Base-by-base conservation (phyloP, 2,797 vertebrate species). In the Euphonia xanthogaster region DNA sequence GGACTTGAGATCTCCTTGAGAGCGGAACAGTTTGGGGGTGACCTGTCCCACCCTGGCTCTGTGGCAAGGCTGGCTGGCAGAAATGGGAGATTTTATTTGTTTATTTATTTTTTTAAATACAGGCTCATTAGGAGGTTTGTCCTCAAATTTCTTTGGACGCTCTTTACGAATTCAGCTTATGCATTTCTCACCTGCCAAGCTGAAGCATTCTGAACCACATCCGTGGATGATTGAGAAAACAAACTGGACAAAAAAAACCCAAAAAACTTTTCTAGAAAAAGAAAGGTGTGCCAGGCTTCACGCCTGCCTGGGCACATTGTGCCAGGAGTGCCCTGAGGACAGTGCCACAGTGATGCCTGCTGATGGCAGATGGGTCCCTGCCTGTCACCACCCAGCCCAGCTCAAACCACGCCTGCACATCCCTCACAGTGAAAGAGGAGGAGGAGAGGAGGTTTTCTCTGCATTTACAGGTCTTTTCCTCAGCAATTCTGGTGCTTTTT, bases 351-450 rank as follows among this genome's bases (percentile, higher is more conserved):
- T 57, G 94, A 79, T n/a, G 12, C 77, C 93, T 86, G 92, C 44
- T 22, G 93, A 88, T 31, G 19, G 66, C 33, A 70, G 31, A 35
- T 6, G 72, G 63, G 31, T n/a, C 50, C 39, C 10, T 21, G 37
- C 4, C 66, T 31, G 47, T 48, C 72, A 62, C 48, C n/a, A 8
- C 65, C 48, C 51, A 33, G 84, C 37, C 5, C 1, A 1, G 14
- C 30, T 1, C 1, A 1, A 23, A 3, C 28, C 0, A 3, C 2
- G 0, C 23, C 63, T 77, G 74, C 1, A 7, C 16, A 16, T 5
- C 54, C 25, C 66, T 35, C 76, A 14, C 3, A 8, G 37, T 28
- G 28, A 58, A 9, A 20, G 25, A 27, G 42, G 28, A 27, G 42
- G 28, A 24, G 0, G 2, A 42, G 6, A 30, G 21, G 11, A 62